Conservation (phyloP, 1,140 invertebrate species). For the Papilio helenus region DNA sequence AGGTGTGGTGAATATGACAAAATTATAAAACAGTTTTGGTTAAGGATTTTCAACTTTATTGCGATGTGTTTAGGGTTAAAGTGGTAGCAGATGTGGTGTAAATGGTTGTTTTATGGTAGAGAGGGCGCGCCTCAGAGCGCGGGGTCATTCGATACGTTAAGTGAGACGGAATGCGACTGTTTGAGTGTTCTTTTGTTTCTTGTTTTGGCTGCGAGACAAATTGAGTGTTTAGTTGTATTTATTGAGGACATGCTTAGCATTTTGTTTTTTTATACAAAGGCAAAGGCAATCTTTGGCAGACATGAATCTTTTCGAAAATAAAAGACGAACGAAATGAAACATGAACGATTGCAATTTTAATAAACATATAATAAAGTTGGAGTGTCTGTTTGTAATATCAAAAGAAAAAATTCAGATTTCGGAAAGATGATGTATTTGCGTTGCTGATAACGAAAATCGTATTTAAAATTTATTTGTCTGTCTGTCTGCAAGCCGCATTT, state of each 20-base stretch:
- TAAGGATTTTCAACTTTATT: constrained; percentile 28
- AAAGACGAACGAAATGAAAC: background rate
- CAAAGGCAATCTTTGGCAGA: background rate
- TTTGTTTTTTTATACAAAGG: background rate
- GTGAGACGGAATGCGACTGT: constrained; percentile 40
- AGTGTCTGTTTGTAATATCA: too few relatives aligned
- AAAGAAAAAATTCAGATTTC: too few relatives aligned
- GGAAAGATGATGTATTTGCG: too few relatives aligned
- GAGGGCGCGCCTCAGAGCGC: constrained; percentile 25
- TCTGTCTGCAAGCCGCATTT: too few relatives aligned
- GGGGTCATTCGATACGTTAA: constrained; percentile 39
- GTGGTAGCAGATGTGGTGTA: background rate
- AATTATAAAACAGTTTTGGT: constrained; percentile 1
- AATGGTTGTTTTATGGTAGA: constrained; percentile 7
- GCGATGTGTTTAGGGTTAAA: background rate
- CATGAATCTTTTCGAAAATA: background rate
- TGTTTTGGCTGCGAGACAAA: constrained; percentile 38
- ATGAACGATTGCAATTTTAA: background rate
- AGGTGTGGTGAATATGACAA: background rate
- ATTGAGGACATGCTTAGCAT: constrained; percentile 6
- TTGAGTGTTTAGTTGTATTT: constrained; percentile 38
- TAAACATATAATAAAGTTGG: too few relatives aligned
- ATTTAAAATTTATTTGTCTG: too few relatives aligned
- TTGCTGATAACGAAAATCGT: too few relatives aligned
- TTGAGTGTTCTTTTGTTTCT: constrained; percentile 35